Evolutionary conservation across 2,888 invertebrate species (phyloP).

Genomic region (Lithophane ornitopus): DNA sequence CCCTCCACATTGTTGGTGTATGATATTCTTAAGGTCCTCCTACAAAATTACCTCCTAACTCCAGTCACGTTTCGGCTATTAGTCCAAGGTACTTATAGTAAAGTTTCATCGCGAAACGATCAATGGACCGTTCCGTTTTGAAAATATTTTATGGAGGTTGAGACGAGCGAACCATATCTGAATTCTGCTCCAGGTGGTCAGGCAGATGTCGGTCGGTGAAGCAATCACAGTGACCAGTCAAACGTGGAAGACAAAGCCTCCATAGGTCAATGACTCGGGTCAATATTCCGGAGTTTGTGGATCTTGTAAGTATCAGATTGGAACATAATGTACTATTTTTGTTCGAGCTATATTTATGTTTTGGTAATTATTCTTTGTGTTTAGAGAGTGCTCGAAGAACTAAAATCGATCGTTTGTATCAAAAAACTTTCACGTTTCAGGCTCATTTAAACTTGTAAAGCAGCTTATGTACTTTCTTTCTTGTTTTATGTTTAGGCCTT

Average conservation of each 20-base stretch:
- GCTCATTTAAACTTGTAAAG: background rate
- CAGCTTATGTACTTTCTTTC: background rate
- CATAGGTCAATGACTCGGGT: conserved; percentile 67
- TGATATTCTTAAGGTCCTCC: conserved; percentile 85
- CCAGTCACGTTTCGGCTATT: conserved; percentile 88
- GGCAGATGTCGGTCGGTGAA: conserved; percentile 50
- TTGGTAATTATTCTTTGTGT: background rate
- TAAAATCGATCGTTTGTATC: background rate
- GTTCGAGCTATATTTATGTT: background rate
- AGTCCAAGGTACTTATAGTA: conserved; percentile 86
- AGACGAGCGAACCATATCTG: conserved; percentile 62
- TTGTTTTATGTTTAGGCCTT: background rate
- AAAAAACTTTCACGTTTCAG: background rate
- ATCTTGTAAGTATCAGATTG: conserved; percentile 51
- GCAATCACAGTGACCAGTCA: conserved; percentile 75
- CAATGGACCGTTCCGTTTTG: conserved; percentile 81
- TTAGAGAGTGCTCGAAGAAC: background rate
- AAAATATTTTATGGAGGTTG: conserved; percentile 82
- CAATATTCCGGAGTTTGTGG: conserved; percentile 60
- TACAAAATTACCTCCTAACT: conserved; percentile 83
- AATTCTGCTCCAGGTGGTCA: conserved; percentile 63
- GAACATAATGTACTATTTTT: conserved; percentile 14
- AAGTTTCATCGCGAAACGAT: conserved; percentile 88
- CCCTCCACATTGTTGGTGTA: conserved; percentile 84
- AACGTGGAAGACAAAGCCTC: conserved; percentile 68